phyloP scores from a whole-genome alignment of 2,888 invertebrate species.

The Pantelozetes paolii region DNA sequence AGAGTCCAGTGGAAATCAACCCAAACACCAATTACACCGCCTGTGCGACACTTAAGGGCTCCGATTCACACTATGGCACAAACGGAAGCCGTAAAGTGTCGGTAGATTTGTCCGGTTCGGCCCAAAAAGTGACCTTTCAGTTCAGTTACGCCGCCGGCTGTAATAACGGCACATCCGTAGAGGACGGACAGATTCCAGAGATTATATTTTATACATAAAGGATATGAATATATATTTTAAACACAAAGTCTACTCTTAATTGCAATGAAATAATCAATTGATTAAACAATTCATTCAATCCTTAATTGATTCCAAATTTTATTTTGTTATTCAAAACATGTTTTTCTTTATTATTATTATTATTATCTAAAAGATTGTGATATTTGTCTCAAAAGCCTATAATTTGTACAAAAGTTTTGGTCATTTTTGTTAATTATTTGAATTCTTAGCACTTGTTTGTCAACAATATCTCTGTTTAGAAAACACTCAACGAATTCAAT shows the following conservation, averaged over 20 bases:
- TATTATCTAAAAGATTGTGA: too few species aligned
- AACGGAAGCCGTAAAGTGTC: slow-evolving; percentile 71
- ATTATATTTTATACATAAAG: slow-evolving; percentile 67
- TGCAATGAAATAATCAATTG: too few species aligned
- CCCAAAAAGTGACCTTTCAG: slow-evolving; percentile 69
- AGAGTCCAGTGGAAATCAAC: slow-evolving; percentile 74
- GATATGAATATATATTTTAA: slow-evolving; percentile 9
- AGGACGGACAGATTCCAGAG: slow-evolving; percentile 81
- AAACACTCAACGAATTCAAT: too few species aligned
- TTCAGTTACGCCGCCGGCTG: slow-evolving; percentile 80
- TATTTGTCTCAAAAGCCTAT: not conserved
- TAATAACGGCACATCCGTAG: slow-evolving; percentile 78
- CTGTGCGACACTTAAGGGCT: slow-evolving; percentile 74
- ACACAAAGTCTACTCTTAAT: not conserved
- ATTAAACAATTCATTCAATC: too few species aligned
- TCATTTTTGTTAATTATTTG: too few species aligned
- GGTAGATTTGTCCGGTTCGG: slow-evolving; percentile 67
- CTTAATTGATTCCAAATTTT: too few species aligned
- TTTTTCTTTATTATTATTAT: not conserved
- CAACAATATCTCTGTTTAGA: too few species aligned
- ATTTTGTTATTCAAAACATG: not conserved
- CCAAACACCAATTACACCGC: slow-evolving; percentile 75
- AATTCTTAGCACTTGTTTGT: too few species aligned
- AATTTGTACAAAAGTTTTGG: too few species aligned
- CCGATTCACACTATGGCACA: slow-evolving; percentile 80